Percentiles rank a stretch among this genome's conserved stretches.
Evolutionary conservation across 2,113 vertebrate genomes (phyloP).

Genomic region (Passerina amoena): DNA sequence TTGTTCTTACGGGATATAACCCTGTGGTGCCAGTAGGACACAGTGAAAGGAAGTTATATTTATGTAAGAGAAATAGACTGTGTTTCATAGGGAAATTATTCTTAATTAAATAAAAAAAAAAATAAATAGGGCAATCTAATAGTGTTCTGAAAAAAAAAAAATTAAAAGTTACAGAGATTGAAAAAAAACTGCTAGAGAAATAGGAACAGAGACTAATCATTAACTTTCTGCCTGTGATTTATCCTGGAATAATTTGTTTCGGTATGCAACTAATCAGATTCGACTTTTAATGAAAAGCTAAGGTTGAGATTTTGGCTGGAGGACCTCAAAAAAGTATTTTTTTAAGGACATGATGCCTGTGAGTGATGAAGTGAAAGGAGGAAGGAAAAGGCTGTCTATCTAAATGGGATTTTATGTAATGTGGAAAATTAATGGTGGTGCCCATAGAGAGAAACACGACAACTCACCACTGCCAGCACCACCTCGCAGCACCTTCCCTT

Average conservation of each 20-base stretch:
- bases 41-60: not conserved
- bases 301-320: not conserved
- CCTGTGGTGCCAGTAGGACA: not conserved
- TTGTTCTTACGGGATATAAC: not conserved
- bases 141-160: not conserved
- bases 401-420: not conserved
- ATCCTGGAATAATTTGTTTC: not conserved
- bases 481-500: not conserved
- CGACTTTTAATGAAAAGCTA: not conserved
- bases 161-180: not conserved
- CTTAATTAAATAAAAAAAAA: not conserved
- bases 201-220: not conserved
- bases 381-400: not conserved
- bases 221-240: not conserved
- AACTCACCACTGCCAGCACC: not conserved
- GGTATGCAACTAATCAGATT: not conserved
- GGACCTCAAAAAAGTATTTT: not conserved
- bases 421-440: not conserved
- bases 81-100: not conserved
- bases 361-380: not conserved
- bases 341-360: not conserved
- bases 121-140: not conserved
- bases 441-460: not conserved
- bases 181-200: not conserved
- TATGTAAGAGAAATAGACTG: not conserved